These are phyloP conservation scores for Chiridota heheva DNA, from an alignment of 35 echinoderm and acorn worm species.

Conservation along the genomic window DNA sequence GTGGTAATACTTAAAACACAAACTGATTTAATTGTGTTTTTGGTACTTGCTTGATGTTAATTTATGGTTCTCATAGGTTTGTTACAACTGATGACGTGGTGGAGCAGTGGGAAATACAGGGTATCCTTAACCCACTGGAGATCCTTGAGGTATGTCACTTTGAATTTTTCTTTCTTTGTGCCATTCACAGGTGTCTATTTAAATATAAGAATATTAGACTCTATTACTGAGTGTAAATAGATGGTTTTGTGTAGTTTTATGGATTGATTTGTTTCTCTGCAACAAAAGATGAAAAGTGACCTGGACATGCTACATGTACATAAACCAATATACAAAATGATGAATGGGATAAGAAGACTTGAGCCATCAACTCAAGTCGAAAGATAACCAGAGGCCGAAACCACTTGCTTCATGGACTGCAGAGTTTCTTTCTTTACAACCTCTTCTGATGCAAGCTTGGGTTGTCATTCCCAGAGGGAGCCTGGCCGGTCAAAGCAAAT, in stretches of 20 bases:
- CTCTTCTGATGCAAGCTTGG: constrained; percentile 17
- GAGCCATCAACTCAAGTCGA: constrained; percentile 9
- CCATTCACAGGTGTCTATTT: not conserved
- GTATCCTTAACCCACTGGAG: constrained; percentile 82
- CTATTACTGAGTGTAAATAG: no score
- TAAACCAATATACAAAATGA: no score
- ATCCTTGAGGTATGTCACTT: constrained; percentile 71
- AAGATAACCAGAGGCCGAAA: constrained; percentile 14
- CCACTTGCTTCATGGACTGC: constrained; percentile 19
- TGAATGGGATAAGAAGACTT: not conserved
- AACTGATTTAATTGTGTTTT: no score
- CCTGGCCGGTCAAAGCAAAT: not conserved
- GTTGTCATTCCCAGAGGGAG: constrained; percentile 18
- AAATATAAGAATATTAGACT: no score
- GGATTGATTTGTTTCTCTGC: no score
- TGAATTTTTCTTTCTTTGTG: not conserved
- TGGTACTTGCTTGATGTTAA: not conserved
- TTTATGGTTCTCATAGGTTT: constrained; percentile 58
- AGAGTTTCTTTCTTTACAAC: constrained; percentile 14
- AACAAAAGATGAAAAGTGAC: no score
- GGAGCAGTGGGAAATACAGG: constrained; percentile 76
- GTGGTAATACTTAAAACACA: no score
- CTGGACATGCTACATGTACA: no score
- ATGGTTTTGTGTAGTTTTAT: no score
- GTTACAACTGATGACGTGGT: constrained; percentile 63